Evolutionary conservation across 2,888 invertebrate genomes (phyloP).

Genomic region (Labia minor): DNA sequence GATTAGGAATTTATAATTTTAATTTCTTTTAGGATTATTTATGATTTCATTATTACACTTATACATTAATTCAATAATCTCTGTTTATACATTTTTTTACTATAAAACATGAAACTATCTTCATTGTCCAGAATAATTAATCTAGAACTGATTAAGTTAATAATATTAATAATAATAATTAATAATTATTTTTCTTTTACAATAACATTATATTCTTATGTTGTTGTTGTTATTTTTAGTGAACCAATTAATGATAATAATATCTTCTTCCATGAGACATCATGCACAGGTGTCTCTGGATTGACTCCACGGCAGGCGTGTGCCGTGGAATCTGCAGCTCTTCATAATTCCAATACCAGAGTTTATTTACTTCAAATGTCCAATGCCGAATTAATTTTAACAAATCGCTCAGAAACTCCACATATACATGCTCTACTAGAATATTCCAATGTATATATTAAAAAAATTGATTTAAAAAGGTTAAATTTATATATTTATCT

Average conservation of each 20-base stretch:
- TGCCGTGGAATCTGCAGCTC: constrained; percentile 56
- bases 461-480: neutral
- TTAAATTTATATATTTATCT: neutral
- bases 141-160: too few species aligned
- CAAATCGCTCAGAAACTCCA: neutral
- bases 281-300: constrained; percentile 39
- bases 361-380: constrained; percentile 43
- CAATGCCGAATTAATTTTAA: neutral
- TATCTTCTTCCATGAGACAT: constrained; percentile 59
- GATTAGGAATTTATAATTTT: too few species aligned
- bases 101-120: too few species aligned
- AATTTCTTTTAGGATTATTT: too few species aligned
- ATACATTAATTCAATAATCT: too few species aligned
- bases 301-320: constrained; percentile 51
- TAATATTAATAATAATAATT: too few species aligned
- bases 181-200: too few species aligned
- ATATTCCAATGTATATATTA: neutral
- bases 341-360: constrained; percentile 45
- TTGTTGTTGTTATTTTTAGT: too few species aligned
- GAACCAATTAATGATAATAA: constrained; percentile 18
- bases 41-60: too few species aligned
- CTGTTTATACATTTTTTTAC: too few species aligned
- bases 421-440: neutral
- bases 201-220: too few species aligned
- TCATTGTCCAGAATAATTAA: too few species aligned